A percentile compares a stretch with the other conserved stretches of the same genome.
phyloP scores from a whole-genome alignment of 2,113 vertebrate genomes.

The Brienomyrus longianalis region DNA sequence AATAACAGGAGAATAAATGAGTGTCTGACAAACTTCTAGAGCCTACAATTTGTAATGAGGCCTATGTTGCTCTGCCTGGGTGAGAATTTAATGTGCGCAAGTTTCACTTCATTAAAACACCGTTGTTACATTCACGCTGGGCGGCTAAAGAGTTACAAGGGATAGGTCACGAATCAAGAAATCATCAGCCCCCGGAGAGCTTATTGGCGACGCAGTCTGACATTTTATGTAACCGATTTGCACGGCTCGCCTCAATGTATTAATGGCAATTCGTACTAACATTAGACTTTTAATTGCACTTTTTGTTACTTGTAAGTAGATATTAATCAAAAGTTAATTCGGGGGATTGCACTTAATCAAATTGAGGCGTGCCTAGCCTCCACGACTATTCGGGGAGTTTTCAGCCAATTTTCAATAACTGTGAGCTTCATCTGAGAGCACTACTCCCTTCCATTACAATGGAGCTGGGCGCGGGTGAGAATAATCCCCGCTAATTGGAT shows the following conservation, averaged over 20 bases:
- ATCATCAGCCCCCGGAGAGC: neutral
- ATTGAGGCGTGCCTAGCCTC: constrained; percentile 40
- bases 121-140: constrained; percentile 29
- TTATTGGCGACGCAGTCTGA: neutral
- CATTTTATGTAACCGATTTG: neutral
- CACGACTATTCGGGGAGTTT: constrained; percentile 27
- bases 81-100: constrained; percentile 48
- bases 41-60: constrained; percentile 34
- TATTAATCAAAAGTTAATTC: constrained; percentile 25
- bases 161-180: neutral
- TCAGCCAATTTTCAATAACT: constrained; percentile 34
- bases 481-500: constrained; percentile 66
- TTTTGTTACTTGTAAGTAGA: constrained; percentile 11
- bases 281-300: neutral
- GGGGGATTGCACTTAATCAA: constrained; percentile 24
- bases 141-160: neutral
- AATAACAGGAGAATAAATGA: constrained; percentile 24
- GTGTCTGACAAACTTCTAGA: constrained; percentile 42
- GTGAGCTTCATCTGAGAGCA: constrained; percentile 22
- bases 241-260: neutral
- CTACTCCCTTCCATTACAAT: constrained; percentile 31
- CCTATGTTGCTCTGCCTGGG: constrained; percentile 45
- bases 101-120: constrained; percentile 48
- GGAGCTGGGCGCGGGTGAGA: constrained; percentile 44
- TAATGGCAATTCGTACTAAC: neutral